Percentiles rank a stretch among this genome's conserved stretches.
Evolutionary conservation across 2,797 vertebrate genomes (phyloP).

Genomic region (Mycteria americana): DNA sequence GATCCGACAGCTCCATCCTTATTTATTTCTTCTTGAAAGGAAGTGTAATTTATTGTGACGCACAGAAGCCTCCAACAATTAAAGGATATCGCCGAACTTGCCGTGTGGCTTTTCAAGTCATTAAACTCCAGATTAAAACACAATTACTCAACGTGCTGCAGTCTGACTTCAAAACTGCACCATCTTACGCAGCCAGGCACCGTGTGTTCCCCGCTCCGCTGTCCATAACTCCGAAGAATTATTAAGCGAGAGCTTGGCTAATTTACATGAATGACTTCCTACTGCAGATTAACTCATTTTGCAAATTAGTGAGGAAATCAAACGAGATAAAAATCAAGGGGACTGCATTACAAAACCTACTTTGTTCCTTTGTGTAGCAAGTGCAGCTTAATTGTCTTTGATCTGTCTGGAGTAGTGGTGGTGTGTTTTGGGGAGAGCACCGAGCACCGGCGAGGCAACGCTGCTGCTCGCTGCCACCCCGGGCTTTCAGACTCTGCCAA

Average conservation of each 20-base stretch:
- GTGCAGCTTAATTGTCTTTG: background rate
- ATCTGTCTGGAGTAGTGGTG: background rate
- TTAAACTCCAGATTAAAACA: background rate
- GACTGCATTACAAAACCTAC: background rate
- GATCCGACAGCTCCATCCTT: accelerated
- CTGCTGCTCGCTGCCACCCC: background rate
- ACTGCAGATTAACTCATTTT: background rate
- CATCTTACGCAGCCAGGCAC: background rate
- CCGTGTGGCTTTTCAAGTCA: background rate
- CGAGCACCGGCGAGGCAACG: background rate
- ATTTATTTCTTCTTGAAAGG: background rate
- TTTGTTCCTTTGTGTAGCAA: background rate
- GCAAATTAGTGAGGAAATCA: background rate
- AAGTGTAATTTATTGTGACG: background rate
- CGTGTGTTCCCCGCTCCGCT: background rate
- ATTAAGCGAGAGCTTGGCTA: background rate
- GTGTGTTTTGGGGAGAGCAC: background rate
- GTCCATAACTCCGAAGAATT: background rate
- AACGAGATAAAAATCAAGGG: background rate
- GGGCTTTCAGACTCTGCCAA: background rate
- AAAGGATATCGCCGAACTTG: background rate
- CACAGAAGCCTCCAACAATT: background rate
- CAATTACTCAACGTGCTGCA: background rate
- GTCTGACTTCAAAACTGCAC: background rate
- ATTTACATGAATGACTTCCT: background rate